These are phyloP conservation scores for Molossus alvarezi DNA, from an alignment of 2,797 vertebrate species.

Conservation along the genomic window DNA sequence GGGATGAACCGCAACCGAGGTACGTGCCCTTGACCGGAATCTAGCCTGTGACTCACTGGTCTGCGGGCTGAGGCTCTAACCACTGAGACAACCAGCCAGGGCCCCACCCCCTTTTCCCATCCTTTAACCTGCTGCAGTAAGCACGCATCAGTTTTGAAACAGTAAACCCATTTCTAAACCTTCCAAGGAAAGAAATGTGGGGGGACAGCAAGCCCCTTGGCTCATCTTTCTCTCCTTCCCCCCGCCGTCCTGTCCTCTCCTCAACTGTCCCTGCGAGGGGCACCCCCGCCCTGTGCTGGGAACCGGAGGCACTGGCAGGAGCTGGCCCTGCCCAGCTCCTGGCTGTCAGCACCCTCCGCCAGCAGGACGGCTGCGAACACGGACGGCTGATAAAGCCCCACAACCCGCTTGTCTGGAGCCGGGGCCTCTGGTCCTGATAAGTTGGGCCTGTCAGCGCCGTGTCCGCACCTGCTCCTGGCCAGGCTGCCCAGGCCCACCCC, in stretches of 20 bases:
- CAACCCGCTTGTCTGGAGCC: constrained; percentile 79
- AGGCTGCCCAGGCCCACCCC: background rate
- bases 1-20: too few species aligned
- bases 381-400: constrained; percentile 85
- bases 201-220: too few species aligned
- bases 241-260: accelerated
- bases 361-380: constrained; percentile 68
- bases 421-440: constrained; percentile 87
- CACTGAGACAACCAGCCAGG: too few species aligned
- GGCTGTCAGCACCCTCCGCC: constrained; percentile 73
- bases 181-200: background rate
- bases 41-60: too few species aligned
- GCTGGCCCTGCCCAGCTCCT: background rate
- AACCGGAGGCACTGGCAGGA: background rate
- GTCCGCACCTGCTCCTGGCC: constrained; percentile 72
- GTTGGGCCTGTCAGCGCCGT: constrained; percentile 79
- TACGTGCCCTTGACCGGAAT: too few species aligned
- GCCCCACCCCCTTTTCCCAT: background rate
- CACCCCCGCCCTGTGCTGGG: background rate
- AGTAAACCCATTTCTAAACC: background rate
- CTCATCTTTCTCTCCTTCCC: background rate
- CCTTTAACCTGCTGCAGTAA: background rate
- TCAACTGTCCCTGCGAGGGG: background rate
- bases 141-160: background rate
- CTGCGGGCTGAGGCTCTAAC: too few species aligned